Conservation (phyloP, 2,888 invertebrate species). For the Teinopalpus imperialis region DNA sequence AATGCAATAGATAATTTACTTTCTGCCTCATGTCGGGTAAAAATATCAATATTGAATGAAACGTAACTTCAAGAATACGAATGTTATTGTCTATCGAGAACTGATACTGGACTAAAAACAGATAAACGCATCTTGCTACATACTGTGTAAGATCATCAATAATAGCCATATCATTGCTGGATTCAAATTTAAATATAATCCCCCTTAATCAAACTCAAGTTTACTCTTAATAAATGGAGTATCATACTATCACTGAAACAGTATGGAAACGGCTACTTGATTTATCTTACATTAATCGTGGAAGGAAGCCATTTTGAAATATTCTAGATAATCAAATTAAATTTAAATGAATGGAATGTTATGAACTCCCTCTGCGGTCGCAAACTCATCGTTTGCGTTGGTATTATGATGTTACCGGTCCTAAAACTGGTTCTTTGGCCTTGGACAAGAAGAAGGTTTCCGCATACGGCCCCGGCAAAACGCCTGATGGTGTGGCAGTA, state of each 20-base stretch:
- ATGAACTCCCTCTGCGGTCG: slow-evolving; percentile 32
- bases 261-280: no score
- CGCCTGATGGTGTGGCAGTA: slow-evolving; percentile 36
- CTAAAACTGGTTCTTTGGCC: slow-evolving; percentile 66
- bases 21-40: no score
- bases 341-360: slow-evolving; percentile 27
- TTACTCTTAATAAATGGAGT: no score
- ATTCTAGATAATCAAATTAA: slow-evolving; percentile 12
- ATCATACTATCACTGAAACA: no score
- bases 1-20: no score
- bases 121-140: no score
- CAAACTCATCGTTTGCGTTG: slow-evolving; percentile 28
- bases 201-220: not conserved
- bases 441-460: slow-evolving; percentile 65
- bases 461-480: slow-evolving; percentile 54
- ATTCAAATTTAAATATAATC: not conserved
- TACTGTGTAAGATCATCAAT: no score
- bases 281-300: no score
- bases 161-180: not conserved
- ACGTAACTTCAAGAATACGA: no score
- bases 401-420: slow-evolving; percentile 54
- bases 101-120: no score
- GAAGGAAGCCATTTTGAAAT: slow-evolving; percentile 5
- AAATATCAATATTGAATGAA: no score
- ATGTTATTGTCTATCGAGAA: no score